Base-by-base conservation (phyloP, 2,888 invertebrate genomes). In the Notocelia uddmanniana region DNA sequence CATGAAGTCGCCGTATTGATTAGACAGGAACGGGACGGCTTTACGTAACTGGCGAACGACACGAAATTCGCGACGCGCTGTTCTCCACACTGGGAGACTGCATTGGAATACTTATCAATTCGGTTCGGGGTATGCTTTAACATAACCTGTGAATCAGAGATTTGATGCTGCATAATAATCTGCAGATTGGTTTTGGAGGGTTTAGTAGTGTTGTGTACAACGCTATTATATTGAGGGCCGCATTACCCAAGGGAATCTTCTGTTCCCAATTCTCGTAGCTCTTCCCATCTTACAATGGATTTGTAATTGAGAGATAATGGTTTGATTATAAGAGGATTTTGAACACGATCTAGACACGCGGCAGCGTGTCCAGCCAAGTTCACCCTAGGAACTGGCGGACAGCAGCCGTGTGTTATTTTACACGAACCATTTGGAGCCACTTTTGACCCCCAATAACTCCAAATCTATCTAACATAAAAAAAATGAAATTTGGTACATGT, bases 1-100 rank as follows among this genome's bases (percentile, higher is more conserved):
- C 85, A 86, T 83, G 85, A 85, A 88, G 88, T 87, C 85, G 85
- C 78, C 78, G 89, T 93, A 93, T 93, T 89, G 92, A 93, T 93
- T 90, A 88, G 86, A 84, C 86, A 86, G 88, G 86, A n/a, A 89
- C 67, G 67, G 60, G 55, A 68, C 88, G 86, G 87, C 88, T 90
- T 92, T 92, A 91, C 81, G 84, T 91, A 90, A 91, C 83, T 78
- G 79, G 82, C 74, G 76, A 81, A 77, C 80, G 84, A 87, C 84
- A 83, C 86, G 83, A 57, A 69, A 60, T 60, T 71, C 67, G 71
- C 71, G 71, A 67, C 86, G 85, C 82, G 84, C 85, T 85, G 81
- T 83, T 83, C 82, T 83, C 79, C 78, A 86, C 83, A 85, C 87
- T 86, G 85, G 84, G 83, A 83, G 81, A 83, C 81, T 83, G 81